phyloP scores from a whole-genome alignment of 92 coral and sea anemone genomes.

The Parazoanthus atlanticus region DNA sequence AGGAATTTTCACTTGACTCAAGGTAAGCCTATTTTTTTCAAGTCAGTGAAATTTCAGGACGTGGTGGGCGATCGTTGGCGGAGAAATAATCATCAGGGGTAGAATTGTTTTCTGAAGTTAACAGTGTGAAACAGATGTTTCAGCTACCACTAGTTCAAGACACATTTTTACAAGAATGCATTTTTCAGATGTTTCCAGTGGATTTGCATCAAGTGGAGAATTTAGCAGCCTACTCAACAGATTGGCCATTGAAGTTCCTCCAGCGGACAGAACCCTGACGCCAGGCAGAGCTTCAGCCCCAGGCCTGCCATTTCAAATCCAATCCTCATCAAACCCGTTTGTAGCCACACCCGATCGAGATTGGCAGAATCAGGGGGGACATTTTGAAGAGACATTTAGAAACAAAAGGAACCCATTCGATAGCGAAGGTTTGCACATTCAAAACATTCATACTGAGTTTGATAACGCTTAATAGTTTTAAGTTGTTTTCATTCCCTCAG shows the following conservation, averaged over 20 bases:
- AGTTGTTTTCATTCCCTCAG: neutral
- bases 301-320: slow-evolving; percentile 2
- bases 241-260: slow-evolving; percentile 45
- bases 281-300: slow-evolving; percentile 58
- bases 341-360: slow-evolving; percentile 37
- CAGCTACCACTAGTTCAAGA: neutral
- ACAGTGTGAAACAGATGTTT: neutral
- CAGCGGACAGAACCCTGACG: slow-evolving; percentile 62
- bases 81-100: too few species aligned
- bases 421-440: slow-evolving; percentile 51
- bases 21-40: too few species aligned
- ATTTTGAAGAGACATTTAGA: neutral
- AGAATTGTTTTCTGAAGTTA: neutral
- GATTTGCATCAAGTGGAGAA: slow-evolving; percentile 44
- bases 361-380: slow-evolving; percentile 17
- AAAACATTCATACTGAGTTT: neutral
- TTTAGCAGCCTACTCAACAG: slow-evolving; percentile 36
- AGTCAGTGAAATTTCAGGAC: too few species aligned
- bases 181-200: slow-evolving; percentile 21
- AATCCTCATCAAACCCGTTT: slow-evolving; percentile 18
- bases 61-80: too few species aligned
- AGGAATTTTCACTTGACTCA: too few species aligned
- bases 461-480: neutral
- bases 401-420: slow-evolving; percentile 57
- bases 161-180: neutral